phyloP scores from a whole-genome alignment of 2,113 vertebrate genomes.

The Mormyrus iriodes region DNA sequence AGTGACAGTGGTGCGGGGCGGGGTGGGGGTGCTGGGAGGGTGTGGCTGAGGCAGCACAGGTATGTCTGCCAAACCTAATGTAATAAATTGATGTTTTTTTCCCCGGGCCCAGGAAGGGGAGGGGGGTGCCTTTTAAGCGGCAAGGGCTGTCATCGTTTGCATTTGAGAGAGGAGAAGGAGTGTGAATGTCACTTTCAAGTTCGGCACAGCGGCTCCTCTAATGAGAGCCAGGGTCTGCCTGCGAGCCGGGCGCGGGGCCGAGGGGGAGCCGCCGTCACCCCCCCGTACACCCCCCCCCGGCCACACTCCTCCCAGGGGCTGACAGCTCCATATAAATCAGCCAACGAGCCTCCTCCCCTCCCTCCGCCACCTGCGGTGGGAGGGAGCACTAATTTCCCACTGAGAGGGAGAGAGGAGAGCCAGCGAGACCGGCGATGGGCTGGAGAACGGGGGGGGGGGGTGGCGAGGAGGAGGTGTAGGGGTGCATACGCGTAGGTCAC shows the following conservation, averaged over 20 bases:
- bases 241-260: slow-evolving; percentile 67
- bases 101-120: slow-evolving; percentile 56
- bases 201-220: slow-evolving; percentile 67
- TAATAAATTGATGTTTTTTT: slow-evolving; percentile 64
- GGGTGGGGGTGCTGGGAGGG: background rate
- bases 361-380: slow-evolving; percentile 47
- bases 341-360: slow-evolving; percentile 48
- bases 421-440: too few species aligned
- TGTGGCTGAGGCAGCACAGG: slow-evolving; percentile 54
- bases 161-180: slow-evolving; percentile 56
- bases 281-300: slow-evolving; percentile 35
- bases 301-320: slow-evolving; percentile 53
- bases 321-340: slow-evolving; percentile 65
- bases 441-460: too few species aligned
- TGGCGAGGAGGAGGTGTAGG: background rate
- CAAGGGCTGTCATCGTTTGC: slow-evolving; percentile 64
- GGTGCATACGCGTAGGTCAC: background rate
- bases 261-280: slow-evolving; percentile 55
- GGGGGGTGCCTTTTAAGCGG: slow-evolving; percentile 71
- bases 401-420: slow-evolving; percentile 48
- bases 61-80: slow-evolving; percentile 57
- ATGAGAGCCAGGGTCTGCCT: slow-evolving; percentile 75
- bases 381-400: slow-evolving; percentile 54
- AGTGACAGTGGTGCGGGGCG: background rate
- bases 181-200: slow-evolving; percentile 72